These are phyloP conservation scores for Drosophila macrospina DNA, from an alignment of 2,888 invertebrate genomes.

Conservation along the genomic window DNA sequence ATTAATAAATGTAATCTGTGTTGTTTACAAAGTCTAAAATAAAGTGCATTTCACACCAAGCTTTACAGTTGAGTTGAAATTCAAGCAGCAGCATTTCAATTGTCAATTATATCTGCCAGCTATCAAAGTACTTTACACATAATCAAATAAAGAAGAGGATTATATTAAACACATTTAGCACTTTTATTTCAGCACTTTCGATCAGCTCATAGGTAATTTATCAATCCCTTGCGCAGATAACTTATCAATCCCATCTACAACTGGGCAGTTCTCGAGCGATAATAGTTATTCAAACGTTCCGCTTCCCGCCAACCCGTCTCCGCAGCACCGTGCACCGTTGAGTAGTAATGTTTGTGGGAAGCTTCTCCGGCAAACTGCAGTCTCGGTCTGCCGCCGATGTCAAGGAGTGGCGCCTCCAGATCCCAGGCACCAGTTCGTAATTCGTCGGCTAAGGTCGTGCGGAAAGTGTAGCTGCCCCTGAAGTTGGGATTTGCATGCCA, in stretches of 20 bases:
- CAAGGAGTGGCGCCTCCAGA: constrained; percentile 87
- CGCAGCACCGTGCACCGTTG: constrained; percentile 90
- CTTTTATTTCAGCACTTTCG: constrained; percentile 24
- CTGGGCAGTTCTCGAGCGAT: constrained; percentile 66
- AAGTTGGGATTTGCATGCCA: constrained; percentile 88
- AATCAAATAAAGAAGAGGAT: not conserved
- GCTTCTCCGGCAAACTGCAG: constrained; percentile 90
- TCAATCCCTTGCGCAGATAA: no score
- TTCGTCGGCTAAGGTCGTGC: constrained; percentile 87
- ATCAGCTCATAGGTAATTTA: not conserved
- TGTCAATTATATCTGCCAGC: not conserved
- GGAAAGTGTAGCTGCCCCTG: constrained; percentile 89
- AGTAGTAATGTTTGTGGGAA: constrained; percentile 88
- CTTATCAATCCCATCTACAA: constrained; percentile 56
- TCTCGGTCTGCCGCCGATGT: constrained; percentile 84
- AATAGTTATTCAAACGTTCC: constrained; percentile 86
- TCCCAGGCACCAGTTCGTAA: constrained; percentile 86
- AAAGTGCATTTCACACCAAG: no score
- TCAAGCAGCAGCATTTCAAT: not conserved
- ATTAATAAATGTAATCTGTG: no score
- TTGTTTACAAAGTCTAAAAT: no score
- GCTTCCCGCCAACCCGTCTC: constrained; percentile 92
- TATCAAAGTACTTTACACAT: constrained; percentile 2
- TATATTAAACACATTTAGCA: constrained; percentile 1
- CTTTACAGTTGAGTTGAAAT: no score